Evolutionary conservation across 2,113 vertebrate genomes (phyloP), one percentile per base, ranked within the genome.

Genomic region (Eretmochelys imbricata): DNA sequence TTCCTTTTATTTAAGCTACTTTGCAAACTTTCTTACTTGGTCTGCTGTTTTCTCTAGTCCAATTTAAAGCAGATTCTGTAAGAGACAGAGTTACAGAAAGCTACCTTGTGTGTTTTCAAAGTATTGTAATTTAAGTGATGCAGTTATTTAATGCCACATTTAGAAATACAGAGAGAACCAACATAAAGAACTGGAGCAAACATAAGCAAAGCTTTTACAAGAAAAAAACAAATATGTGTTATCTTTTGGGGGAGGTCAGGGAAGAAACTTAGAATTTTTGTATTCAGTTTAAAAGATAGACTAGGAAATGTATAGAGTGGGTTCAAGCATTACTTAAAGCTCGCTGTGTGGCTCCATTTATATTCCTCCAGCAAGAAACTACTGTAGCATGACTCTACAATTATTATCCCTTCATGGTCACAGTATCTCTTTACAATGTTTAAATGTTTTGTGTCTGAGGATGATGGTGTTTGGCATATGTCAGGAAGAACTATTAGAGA

Each of bases 401-500:
- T 85, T 62, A 0, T 54, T 24, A 48, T 24, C 50, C 57, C 53
- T 54, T 55, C 38, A 2, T 10, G 16, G 29, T 84, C 83, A 5
- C 83, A 62, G 83, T 85, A 5, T 65, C 42, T 42, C 78, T 88
- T 69, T 89, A 82, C 2, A 1, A 0, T 25, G 75, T 55, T 84
- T 24, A 75, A 24, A 76, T 31, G 38, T 76, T 82, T 90, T 83
- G 81, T 5, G 51, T 0, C 0, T 42, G 84, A 69, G 51, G 85
- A 46, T 84, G 81, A 81, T 55, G 76, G 53, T 13, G 25, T 46
- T 1, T 69, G 84, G 69, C 88, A 89, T 91, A 1, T 31, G 29
- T 89, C n/a, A 87, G 90, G 90, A 89, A 65, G 84, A 95, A 62
- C 84, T 3, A 38, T 90, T 93, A 65, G 57, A 89, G 75, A 78